These are phyloP conservation scores for Ancistrus triradiatus DNA, from an alignment of 2,113 vertebrate genomes.

Conservation along the genomic window DNA sequence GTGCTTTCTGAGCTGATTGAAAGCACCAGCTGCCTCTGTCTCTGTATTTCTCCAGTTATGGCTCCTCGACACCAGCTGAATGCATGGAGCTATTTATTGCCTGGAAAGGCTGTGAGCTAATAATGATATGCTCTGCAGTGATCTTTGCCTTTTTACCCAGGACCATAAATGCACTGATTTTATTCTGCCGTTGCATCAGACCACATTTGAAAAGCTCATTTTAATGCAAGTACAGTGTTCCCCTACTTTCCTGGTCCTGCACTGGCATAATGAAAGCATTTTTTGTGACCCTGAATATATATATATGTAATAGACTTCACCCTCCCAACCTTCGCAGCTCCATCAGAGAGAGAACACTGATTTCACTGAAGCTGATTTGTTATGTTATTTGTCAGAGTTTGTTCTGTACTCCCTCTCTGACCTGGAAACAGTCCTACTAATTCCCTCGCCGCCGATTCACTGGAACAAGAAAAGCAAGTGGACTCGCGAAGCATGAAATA, in stretches of 20 bases:
- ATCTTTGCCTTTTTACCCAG: constrained; percentile 1
- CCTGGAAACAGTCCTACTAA: constrained; percentile 22
- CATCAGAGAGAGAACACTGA: constrained; percentile 28
- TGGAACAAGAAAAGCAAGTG: constrained; percentile 20
- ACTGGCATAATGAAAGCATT: constrained; percentile 1
- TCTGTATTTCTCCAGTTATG: no score
- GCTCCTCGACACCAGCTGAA: no score
- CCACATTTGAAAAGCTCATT: constrained; percentile 21
- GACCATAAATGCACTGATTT: constrained; percentile 3
- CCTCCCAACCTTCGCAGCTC: background rate
- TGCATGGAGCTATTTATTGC: no score
- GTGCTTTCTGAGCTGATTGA: no score
- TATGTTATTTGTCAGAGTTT: constrained; percentile 34
- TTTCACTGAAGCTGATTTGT: constrained; percentile 23
- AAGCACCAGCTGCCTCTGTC: no score
- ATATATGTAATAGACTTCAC: background rate
- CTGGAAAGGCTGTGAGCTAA: no score
- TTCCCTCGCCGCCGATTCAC: constrained; percentile 17
- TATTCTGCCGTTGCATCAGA: background rate
- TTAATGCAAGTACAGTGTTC: constrained; percentile 11
- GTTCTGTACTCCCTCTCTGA: constrained; percentile 4
- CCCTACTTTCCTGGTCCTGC: constrained; percentile 1
- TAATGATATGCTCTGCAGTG: no score
- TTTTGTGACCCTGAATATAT: background rate
- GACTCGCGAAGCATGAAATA: constrained; percentile 32